A percentile compares a stretch with the other conserved stretches of the same genome.
phyloP scores from a whole-genome alignment of 2,113 vertebrate species.

The Oplegnathus fasciatus region DNA sequence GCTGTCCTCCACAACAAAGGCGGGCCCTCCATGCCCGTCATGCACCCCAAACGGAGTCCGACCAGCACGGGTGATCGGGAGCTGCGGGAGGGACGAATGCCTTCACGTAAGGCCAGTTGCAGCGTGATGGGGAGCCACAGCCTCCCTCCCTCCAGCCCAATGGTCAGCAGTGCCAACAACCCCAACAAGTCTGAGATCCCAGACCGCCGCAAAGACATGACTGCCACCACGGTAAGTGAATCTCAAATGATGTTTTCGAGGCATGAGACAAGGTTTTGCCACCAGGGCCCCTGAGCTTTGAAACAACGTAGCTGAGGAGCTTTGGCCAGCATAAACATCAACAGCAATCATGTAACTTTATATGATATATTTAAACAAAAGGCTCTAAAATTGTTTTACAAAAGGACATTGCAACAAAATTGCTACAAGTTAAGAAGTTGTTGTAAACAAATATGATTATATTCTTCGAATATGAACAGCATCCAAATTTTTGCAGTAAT shows the following conservation, averaged over 20 bases:
- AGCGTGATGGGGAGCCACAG: constrained; percentile 88
- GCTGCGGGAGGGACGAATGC: constrained; percentile 91
- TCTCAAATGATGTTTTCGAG: neutral
- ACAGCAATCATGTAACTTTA: neutral
- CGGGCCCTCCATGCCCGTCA: constrained; percentile 90
- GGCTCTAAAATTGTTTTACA: too few relatives aligned
- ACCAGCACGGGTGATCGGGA: constrained; percentile 90
- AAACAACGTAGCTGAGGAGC: too few relatives aligned
- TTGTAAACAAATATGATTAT: too few relatives aligned
- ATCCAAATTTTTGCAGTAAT: too few relatives aligned
- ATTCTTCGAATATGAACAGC: too few relatives aligned
- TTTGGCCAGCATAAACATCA: neutral
- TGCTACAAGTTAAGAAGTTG: too few relatives aligned
- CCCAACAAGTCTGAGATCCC: constrained; percentile 96
- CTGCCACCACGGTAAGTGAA: constrained; percentile 88
- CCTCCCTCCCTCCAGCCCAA: constrained; percentile 93
- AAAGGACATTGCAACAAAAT: too few relatives aligned
- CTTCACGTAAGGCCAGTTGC: constrained; percentile 90
- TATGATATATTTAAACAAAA: neutral
- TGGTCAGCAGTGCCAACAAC: constrained; percentile 97
- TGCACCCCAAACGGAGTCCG: constrained; percentile 93
- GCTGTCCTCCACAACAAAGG: constrained; percentile 85
- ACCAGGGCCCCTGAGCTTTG: neutral
- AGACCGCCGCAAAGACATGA: constrained; percentile 92
- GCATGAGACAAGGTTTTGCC: neutral